Percentiles rank a stretch among this genome's conserved stretches.
Evolutionary conservation across 2,113 vertebrate species (phyloP).

Genomic region (Mesocricetus auratus): DNA sequence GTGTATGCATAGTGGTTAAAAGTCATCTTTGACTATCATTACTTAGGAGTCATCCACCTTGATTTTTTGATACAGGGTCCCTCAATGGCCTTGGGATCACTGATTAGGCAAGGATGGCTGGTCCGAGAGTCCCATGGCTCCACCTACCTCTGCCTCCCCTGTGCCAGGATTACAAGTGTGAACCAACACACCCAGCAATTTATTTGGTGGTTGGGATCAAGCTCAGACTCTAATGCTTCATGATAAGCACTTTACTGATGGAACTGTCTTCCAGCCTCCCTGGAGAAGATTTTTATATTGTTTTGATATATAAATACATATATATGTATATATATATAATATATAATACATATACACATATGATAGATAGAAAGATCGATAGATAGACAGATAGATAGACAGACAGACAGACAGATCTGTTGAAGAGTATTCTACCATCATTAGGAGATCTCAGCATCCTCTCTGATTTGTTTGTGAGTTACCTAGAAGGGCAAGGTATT

Average conservation of each 20-base stretch:
- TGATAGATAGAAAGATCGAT: background rate
- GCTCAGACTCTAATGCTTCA: background rate
- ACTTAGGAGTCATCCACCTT: background rate
- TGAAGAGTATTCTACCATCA: background rate
- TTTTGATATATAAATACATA: background rate
- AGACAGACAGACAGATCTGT: background rate
- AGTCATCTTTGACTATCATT: background rate
- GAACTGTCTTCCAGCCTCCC: background rate
- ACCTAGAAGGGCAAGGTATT: background rate
- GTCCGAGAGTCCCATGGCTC: background rate
- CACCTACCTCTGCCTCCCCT: background rate
- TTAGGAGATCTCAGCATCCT: constrained; percentile 34
- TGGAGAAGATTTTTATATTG: background rate
- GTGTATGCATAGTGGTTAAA: background rate
- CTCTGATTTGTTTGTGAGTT: background rate
- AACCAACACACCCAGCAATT: background rate
- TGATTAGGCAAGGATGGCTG: background rate
- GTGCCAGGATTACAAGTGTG: background rate
- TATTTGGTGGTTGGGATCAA: too few relatives aligned
- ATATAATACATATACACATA: background rate
- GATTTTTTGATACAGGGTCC: background rate
- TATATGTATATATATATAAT: too few relatives aligned
- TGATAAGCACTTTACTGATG: background rate
- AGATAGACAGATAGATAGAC: background rate
- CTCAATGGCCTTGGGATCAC: background rate